phyloP scores from a whole-genome alignment of 2,888 invertebrate species.

The Heterodera filipjevi region DNA sequence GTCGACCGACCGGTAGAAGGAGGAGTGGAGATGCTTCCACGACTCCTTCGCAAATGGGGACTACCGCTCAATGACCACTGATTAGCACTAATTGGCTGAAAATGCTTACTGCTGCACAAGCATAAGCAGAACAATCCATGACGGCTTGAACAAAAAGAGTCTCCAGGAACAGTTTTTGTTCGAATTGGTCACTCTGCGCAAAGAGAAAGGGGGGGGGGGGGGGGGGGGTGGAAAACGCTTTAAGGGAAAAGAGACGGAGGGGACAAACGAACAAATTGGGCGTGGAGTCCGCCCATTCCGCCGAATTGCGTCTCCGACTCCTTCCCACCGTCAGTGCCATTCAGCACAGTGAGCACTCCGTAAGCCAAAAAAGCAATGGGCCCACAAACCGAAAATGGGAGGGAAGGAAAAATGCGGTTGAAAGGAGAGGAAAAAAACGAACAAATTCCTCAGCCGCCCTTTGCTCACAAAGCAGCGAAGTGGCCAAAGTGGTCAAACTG shows the following conservation, averaged over 20 bases:
- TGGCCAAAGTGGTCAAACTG: constrained; percentile 52
- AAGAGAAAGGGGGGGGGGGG: no score
- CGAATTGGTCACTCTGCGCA: constrained; percentile 37
- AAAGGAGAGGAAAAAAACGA: background rate
- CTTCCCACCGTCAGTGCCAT: background rate
- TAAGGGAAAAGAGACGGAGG: background rate
- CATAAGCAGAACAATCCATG: constrained; percentile 50
- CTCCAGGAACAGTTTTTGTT: constrained; percentile 22
- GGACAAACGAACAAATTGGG: constrained; percentile 32
- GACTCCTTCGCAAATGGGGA: constrained; percentile 35
- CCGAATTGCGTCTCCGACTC: constrained; percentile 7
- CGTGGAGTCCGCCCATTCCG: background rate
- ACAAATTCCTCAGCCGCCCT: constrained; percentile 52
- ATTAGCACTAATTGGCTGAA: constrained; percentile 19
- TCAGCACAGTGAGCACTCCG: constrained; percentile 3
- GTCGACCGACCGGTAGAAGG: constrained; percentile 47
- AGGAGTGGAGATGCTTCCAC: constrained; percentile 41
- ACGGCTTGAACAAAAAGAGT: constrained; percentile 45
- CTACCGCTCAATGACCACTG: constrained; percentile 9
- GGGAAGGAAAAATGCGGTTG: background rate
- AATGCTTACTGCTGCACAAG: constrained; percentile 47
- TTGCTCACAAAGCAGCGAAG: constrained; percentile 58
- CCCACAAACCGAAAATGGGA: constrained; percentile 41
- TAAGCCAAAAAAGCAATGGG: constrained; percentile 44
- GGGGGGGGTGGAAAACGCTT: no score